A percentile compares a stretch with the other conserved stretches of the same genome.
Conservation (phyloP, 2,113 vertebrate genomes). For the Anarhynchus alexandrinus region DNA sequence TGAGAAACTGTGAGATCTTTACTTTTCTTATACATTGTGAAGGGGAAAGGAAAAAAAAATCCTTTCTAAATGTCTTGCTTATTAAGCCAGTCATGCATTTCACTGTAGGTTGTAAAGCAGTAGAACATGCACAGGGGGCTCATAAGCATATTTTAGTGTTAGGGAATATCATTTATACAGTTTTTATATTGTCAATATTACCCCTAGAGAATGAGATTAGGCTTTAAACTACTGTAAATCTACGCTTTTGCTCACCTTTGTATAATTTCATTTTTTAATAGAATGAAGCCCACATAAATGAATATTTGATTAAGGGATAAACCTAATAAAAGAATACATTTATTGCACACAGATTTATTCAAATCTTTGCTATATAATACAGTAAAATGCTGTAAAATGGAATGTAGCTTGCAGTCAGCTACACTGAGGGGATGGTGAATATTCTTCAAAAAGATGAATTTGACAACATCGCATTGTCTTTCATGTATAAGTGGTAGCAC, state of each 20-base stretch:
- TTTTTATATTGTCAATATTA: conserved; percentile 74
- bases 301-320: conserved; percentile 73
- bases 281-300: conserved; percentile 67
- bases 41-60: not conserved
- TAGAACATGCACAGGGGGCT: conserved; percentile 67
- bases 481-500: conserved; percentile 42
- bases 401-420: conserved; percentile 41
- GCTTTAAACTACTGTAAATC: conserved; percentile 73
- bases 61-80: conserved; percentile 68
- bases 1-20: conserved; percentile 39
- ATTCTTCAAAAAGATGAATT: conserved; percentile 51
- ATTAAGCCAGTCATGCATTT: conserved; percentile 72
- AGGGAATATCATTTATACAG: conserved; percentile 72
- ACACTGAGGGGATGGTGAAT: conserved; percentile 33
- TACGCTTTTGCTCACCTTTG: conserved; percentile 70
- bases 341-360: conserved; percentile 64
- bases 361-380: conserved; percentile 58
- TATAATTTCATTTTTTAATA: conserved; percentile 74
- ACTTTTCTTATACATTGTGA: not conserved
- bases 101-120: conserved; percentile 67
- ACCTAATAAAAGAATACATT: conserved; percentile 70
- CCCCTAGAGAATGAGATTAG: conserved; percentile 66
- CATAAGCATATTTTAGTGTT: conserved; percentile 75
- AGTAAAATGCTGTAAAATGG: conserved; percentile 54
- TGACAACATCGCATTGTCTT: conserved; percentile 61